Base-by-base conservation (phyloP, 1,140 invertebrate genomes). In the Aphis gossypii region DNA sequence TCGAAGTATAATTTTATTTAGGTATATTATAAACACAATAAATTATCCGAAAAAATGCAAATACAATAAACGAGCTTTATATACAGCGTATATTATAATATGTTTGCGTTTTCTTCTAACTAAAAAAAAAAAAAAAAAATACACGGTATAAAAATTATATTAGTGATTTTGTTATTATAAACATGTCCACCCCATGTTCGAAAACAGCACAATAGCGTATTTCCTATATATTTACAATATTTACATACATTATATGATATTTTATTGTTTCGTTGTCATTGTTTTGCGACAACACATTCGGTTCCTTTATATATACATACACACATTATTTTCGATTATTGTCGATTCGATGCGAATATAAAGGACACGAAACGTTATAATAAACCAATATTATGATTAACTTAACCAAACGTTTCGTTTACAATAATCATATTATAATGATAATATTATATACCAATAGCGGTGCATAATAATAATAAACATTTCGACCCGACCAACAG, bases 381-480 rank as follows among this genome's bases (percentile, higher is more conserved):
- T 83, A 83, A 83, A 83, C n/a, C 35, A 83, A 83, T 41, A 83
- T 83, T 83, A 38, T 83, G 82, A 83, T 83, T 83, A 35, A 83
- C 20, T 83, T 35, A 76, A 76, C 14, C 60, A n/a, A 76, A 76
- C 60, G 60, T 76, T 76, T 76, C 30, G 30, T 18, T 76, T 76
- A 76, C 60, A 76, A 76, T 76, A 76, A 76, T n/a, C 60, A 76
- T 68, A 23, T 54, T 54, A 68, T n/a, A n/a, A n/a, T 76, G n/a
- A 76, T 76, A n/a, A 76, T 76, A 76, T 76, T 76, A 76, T 76
- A 76, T 76, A 76, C 30, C 60, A n/a, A 76, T n/a, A 18, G 0
- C 18, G 14, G 14, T 2, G 30, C n/a, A 76, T n/a, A 35, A 76
- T 35, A 35, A 76, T 35, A 76, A 76, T 76, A 76, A 76, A 76